Percentiles rank a stretch among this genome's conserved stretches.
These are phyloP conservation scores for Otocyon megalotis DNA, from an alignment of 2,113 vertebrate species.

Conservation along the genomic window DNA sequence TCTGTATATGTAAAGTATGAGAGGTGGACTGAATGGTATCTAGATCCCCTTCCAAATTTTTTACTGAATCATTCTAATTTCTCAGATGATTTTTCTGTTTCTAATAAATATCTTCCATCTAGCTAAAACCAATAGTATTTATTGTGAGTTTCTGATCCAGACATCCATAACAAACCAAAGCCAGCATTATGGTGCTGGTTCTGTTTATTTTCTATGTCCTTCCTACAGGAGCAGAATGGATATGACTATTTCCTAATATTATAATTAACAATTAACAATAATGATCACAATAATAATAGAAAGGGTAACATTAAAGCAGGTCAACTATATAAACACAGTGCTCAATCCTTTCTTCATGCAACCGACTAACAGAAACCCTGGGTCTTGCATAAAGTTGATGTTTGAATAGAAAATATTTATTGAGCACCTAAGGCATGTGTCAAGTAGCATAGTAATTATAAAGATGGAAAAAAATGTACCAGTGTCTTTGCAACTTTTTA, in stretches of 20 bases:
- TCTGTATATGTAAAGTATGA: not conserved
- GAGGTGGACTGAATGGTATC: not conserved
- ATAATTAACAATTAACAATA: not conserved
- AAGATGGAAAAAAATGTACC: not conserved
- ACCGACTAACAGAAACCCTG: not conserved
- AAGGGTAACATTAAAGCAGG: not conserved
- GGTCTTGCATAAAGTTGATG: not conserved
- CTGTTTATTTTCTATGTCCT: not conserved
- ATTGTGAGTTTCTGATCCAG: slow-evolving; percentile 51
- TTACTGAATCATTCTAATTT: not conserved
- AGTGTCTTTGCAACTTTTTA: not conserved
- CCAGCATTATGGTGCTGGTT: not conserved
- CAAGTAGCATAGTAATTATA: not conserved
- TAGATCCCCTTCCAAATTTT: not conserved
- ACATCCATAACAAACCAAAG: not conserved
- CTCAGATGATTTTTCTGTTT: slow-evolving; percentile 77
- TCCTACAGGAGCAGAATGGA: not conserved
- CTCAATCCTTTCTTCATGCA: not conserved
- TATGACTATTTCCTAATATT: not conserved
- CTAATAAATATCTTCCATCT: slow-evolving; percentile 61
- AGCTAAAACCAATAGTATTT: slow-evolving; percentile 37
- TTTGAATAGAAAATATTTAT: not conserved
- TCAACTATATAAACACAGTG: not conserved
- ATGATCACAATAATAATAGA: not conserved
- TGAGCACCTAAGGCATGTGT: not conserved